Evolutionary conservation across 2,113 vertebrate species (phyloP), one percentile per base, ranked within the genome.

Genomic region (Dicrurus megarhynchus): DNA sequence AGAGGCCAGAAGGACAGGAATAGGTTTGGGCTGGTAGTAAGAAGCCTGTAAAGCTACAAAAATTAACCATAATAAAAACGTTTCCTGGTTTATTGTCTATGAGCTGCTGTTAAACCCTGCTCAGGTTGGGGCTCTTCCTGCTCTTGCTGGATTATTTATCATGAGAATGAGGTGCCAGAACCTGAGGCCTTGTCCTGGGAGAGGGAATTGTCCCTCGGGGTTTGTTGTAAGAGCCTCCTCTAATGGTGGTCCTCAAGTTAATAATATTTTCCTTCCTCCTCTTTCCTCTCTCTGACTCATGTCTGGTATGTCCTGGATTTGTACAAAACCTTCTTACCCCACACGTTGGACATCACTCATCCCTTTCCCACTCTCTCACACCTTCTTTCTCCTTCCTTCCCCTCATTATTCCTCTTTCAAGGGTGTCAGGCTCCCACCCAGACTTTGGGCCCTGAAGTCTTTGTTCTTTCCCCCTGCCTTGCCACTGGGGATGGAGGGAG

Each of bases 131-230:
- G 78, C 55, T 92, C 69, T 87, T 95, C 68, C 92, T 96, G 92
- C 71, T 89, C 80, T 61, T 89, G 84, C 50, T 85, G 89, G 32
- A 49, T 74, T 79, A 93, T 95, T 97, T 95, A 49, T 95, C 86
- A 90, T 4, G 37, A 94, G 46, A 96, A 96, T 61, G 86, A 95
- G 80, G 92, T 97, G 95, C 75, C 89, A 95, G 84, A 91, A 94
- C 5, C 32, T 70, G 78, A 87, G 89, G 47, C 16, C 39, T 85
- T 68, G 46, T 90, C 89, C 91, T 94, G 74, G 52, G 91, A 90
- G 76, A 89, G 57, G 84, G 32, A 93, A 69, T 46, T 90, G 50
- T 88, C 84, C 60, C 69, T 35, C 1, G 21, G 46, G 28, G 28
- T 81, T 81, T 90, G 55, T 53, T 67, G 57, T 28, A 32, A 68